A percentile compares a stretch with the other conserved stretches of the same genome.
Conservation (phyloP, 2,888 invertebrate species). For the Eristalis pertinax region DNA sequence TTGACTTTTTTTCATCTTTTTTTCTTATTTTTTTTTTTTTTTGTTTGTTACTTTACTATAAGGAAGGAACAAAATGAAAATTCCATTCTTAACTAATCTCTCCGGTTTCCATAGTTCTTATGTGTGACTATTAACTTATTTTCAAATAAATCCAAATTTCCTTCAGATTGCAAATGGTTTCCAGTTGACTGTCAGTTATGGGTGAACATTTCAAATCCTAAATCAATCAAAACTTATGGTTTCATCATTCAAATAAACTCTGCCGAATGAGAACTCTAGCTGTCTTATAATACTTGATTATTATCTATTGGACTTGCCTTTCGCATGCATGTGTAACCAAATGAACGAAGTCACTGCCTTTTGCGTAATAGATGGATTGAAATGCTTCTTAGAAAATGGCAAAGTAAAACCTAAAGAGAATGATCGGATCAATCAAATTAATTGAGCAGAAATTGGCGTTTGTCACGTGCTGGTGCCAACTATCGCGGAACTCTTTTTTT, state of each 20-base stretch:
- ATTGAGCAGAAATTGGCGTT: too few species aligned
- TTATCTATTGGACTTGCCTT: neutral
- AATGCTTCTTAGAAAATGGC: too few species aligned
- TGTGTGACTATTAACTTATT: constrained; percentile 8
- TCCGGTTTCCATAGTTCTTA: constrained; percentile 42
- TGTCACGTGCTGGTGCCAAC: too few species aligned
- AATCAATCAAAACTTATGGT: neutral
- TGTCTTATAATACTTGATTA: neutral
- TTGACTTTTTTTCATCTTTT: constrained; percentile 1
- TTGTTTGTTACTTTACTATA: neutral
- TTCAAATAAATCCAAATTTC: neutral
- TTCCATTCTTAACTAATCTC: neutral
- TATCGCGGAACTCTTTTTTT: too few species aligned
- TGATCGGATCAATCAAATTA: too few species aligned
- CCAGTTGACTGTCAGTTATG: neutral
- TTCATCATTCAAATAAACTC: neutral
- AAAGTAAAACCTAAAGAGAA: too few species aligned
- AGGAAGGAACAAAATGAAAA: neutral
- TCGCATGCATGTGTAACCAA: neutral
- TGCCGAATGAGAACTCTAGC: neutral
- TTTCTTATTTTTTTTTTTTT: constrained; percentile 13
- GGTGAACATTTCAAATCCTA: neutral
- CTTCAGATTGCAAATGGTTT: neutral
- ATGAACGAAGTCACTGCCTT: too few species aligned
- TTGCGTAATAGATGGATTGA: too few species aligned